A percentile compares a stretch with the other conserved stretches of the same genome.
These are phyloP conservation scores for Heliconius aoede DNA, from an alignment of 2,888 invertebrate genomes.

Conservation along the genomic window DNA sequence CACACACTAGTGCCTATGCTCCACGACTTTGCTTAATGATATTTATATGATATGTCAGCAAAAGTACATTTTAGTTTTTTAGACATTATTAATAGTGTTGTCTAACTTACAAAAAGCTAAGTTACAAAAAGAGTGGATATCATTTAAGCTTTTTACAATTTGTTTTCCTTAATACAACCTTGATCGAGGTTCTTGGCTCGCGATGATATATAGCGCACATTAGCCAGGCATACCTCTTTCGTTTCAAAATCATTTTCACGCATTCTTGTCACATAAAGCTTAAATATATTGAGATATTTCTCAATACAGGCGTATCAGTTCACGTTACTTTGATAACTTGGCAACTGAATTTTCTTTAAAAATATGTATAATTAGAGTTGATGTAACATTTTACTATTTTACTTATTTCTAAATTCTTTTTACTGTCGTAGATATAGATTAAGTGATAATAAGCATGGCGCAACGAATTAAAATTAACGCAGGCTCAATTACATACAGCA, in stretches of 20 bases:
- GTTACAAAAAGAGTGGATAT: background rate
- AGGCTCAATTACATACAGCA: too few species aligned
- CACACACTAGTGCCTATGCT: too few species aligned
- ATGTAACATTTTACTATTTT: too few species aligned
- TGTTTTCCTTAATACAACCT: constrained; percentile 25
- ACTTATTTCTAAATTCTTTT: too few species aligned
- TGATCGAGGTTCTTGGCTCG: constrained; percentile 27
- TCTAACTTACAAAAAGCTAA: background rate
- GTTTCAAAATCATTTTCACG: constrained; percentile 27
- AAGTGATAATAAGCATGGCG: too few species aligned
- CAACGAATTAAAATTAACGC: too few species aligned
- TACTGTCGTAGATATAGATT: too few species aligned
- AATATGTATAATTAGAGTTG: background rate
- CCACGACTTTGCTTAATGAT: too few species aligned
- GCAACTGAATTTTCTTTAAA: background rate
- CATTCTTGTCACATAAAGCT: constrained; percentile 23
- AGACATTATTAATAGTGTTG: background rate
- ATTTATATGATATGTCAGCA: too few species aligned
- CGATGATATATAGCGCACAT: constrained; percentile 14
- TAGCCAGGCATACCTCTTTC: constrained; percentile 29
- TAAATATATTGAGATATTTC: constrained; percentile 14
- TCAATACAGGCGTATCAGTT: background rate
- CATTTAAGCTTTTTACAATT: constrained; percentile 6
- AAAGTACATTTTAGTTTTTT: background rate
- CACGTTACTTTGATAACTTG: constrained; percentile 2